These are phyloP conservation scores for Alitta virens DNA, from an alignment of 2,888 invertebrate species.

Conservation along the genomic window DNA sequence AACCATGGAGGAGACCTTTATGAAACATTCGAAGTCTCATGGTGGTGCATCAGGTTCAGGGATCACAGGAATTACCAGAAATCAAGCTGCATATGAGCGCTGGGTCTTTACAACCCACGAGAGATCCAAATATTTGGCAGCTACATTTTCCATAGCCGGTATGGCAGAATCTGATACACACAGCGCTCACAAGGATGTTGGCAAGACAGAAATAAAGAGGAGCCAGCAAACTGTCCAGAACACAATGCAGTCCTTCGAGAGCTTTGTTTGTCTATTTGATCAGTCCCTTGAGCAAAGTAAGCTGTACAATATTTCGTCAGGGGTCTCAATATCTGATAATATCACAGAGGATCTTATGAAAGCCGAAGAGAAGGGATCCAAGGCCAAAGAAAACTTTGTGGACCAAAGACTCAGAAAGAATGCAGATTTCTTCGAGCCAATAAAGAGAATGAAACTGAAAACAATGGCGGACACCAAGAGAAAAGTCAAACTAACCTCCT, in stretches of 20 bases:
- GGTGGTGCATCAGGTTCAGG: conserved; percentile 25
- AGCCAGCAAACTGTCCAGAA: conserved; percentile 16
- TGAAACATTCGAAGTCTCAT: conserved; percentile 9
- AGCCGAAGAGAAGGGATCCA: conserved; percentile 6
- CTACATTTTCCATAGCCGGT: conserved; percentile 2
- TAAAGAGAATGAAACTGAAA: conserved; percentile 9
- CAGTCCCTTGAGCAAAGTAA: conserved; percentile 7
- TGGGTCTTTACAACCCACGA: conserved; percentile 21
- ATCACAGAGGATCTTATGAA: conserved; percentile 9
- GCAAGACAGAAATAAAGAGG: conserved; percentile 11
- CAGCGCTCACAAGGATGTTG: conserved; percentile 1
- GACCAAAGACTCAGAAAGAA: not conserved
- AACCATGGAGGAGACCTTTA: conserved; percentile 13
- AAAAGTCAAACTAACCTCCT: conserved; percentile 13
- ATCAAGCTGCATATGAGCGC: conserved; percentile 26
- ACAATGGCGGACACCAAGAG: conserved; percentile 14
- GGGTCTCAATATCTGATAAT: conserved; percentile 8
- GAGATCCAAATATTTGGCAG: not conserved
- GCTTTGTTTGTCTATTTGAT: conserved; percentile 19
- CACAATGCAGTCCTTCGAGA: conserved; percentile 13
- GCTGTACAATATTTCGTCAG: conserved; percentile 21
- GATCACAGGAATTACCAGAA: conserved; percentile 20
- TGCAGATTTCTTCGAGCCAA: conserved; percentile 14
- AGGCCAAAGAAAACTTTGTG: conserved; percentile 5
- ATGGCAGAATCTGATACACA: conserved; percentile 1